Conservation (phyloP, 2,888 invertebrate genomes). For the Ethmia dodecea region DNA sequence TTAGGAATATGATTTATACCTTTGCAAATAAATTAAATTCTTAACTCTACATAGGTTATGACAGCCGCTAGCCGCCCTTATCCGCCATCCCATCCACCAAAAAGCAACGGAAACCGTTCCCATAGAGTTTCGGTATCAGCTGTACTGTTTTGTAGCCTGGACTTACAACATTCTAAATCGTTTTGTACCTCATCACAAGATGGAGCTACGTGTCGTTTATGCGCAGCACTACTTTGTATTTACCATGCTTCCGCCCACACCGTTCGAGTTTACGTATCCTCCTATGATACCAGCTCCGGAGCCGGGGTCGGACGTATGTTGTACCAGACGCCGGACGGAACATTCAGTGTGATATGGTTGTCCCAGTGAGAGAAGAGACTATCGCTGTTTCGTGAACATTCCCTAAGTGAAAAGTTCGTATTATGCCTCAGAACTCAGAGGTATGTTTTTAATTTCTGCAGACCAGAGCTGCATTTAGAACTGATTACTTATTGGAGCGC, state of each 20-base stretch:
- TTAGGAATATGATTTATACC: too few relatives aligned
- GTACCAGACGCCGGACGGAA: conserved; percentile 1
- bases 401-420: conserved; percentile 5
- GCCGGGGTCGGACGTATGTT: conserved; percentile 5
- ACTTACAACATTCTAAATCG: too few relatives aligned
- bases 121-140: too few relatives aligned
- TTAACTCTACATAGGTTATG: too few relatives aligned
- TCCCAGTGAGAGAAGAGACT: conserved; percentile 2
- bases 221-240: neutral
- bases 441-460: neutral
- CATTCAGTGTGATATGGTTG: conserved; percentile 8
- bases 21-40: too few relatives aligned
- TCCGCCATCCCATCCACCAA: too few relatives aligned
- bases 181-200: neutral
- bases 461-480: neutral
- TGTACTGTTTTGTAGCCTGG: too few relatives aligned
- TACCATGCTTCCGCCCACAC: conserved; percentile 1
- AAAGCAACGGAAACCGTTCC: too few relatives aligned
- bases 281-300: neutral
- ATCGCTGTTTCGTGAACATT: conserved; percentile 3
- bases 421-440: neutral
- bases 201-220: neutral
- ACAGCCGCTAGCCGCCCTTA: too few relatives aligned
- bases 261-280: neutral
- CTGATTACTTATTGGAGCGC: neutral